These are phyloP conservation scores for Ptyas mucosa DNA, from an alignment of 2,113 vertebrate genomes.

Conservation along the genomic window DNA sequence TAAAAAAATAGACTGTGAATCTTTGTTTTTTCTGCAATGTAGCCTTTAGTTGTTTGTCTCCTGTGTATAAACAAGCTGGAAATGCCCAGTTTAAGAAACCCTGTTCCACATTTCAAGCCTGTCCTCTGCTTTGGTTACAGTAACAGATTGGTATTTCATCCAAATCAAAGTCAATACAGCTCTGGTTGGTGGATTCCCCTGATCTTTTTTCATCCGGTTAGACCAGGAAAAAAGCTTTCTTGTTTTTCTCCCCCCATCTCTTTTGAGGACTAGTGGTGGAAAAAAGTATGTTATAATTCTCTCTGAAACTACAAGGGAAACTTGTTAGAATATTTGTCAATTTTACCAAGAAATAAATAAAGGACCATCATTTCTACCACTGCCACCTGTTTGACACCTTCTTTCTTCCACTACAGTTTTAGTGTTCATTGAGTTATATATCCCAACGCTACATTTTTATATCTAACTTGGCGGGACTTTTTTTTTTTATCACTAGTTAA, in stretches of 20 bases:
- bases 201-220: no score
- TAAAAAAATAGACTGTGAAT: not conserved
- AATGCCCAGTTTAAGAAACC: not conserved
- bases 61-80: not conserved
- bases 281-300: not conserved
- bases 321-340: not conserved
- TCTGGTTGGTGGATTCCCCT: not conserved
- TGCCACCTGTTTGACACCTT: not conserved
- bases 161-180: not conserved
- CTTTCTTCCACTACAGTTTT: not conserved
- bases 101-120: not conserved
- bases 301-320: not conserved
- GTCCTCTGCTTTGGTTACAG: not conserved
- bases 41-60: not conserved
- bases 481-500: not conserved
- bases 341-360: not conserved
- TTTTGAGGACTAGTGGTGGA: not conserved
- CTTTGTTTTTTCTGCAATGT: not conserved
- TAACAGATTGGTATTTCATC: not conserved
- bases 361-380: not conserved
- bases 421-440: not conserved
- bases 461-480: not conserved
- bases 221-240: not conserved
- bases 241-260: not conserved
- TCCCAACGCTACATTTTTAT: no score